These are phyloP conservation scores for Polypedilum vanderplanki DNA, from an alignment of 1,140 invertebrate species.

Conservation along the genomic window DNA sequence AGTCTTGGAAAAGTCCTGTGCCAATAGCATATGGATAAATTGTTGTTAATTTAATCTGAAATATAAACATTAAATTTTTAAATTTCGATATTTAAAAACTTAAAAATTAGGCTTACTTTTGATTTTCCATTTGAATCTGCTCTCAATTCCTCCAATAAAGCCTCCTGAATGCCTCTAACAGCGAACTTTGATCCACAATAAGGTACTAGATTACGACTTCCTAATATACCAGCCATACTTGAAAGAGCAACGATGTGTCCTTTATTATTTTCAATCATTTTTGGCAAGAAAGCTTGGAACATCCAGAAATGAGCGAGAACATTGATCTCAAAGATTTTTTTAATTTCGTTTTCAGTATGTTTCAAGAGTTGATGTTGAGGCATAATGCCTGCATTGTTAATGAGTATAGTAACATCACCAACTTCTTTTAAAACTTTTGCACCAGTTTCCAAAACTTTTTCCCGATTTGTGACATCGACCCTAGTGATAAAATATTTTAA, in stretches of 20 bases:
- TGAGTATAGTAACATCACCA: conserved; percentile 57
- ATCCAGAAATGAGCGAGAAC: conserved; percentile 68
- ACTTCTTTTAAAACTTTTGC: conserved; percentile 54
- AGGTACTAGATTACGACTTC: conserved; percentile 63
- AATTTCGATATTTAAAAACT: not conserved
- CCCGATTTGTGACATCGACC: conserved; percentile 62
- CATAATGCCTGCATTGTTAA: conserved; percentile 78
- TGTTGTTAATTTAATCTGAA: conserved; percentile 66
- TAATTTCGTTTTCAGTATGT: conserved; percentile 53
- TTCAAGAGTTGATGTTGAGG: conserved; percentile 55
- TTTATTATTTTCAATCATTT: conserved; percentile 62
- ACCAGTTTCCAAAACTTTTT: conserved; percentile 51
- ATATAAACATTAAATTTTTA: conserved; percentile 28
- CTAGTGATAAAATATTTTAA: conserved; percentile 40
- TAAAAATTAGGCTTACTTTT: conserved; percentile 37
- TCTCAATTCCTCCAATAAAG: conserved; percentile 58
- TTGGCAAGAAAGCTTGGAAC: conserved; percentile 66
- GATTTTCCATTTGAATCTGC: conserved; percentile 43
- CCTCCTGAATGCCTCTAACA: conserved; percentile 67
- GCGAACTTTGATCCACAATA: conserved; percentile 77
- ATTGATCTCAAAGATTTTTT: conserved; percentile 61
- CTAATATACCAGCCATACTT: conserved; percentile 68
- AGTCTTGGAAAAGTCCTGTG: conserved; percentile 76
- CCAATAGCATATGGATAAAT: conserved; percentile 78
- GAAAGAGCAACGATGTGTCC: conserved; percentile 74